Conservation (phyloP, 2,888 invertebrate species). For the Marronus borbonicus region DNA sequence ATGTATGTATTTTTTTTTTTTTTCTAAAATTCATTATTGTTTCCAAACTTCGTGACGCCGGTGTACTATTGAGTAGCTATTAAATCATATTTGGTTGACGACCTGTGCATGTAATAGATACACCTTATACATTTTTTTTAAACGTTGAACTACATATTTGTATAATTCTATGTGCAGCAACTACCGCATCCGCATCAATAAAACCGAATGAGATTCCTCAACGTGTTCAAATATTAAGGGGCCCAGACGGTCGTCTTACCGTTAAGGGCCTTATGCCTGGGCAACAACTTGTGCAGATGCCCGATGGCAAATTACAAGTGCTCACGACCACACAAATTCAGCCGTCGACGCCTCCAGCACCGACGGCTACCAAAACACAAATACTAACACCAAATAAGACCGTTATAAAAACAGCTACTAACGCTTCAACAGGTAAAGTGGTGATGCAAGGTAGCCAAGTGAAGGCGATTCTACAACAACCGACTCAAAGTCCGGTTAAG, state of each 20-base stretch:
- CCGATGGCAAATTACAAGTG: constrained; percentile 94
- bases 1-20: constrained; percentile 19
- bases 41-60: too few relatives aligned
- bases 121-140: not conserved
- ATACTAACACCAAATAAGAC: constrained; percentile 57
- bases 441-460: constrained; percentile 60
- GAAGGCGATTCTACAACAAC: constrained; percentile 58
- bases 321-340: constrained; percentile 77
- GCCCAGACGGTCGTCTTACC: constrained; percentile 92
- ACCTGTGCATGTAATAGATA: not conserved
- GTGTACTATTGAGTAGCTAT: too few relatives aligned
- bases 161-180: constrained; percentile 56
- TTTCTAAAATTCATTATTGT: constrained; percentile 11
- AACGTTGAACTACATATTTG: not conserved
- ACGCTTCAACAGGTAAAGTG: constrained; percentile 63
- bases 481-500: constrained; percentile 62
- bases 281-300: constrained; percentile 93
- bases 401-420: constrained; percentile 60
- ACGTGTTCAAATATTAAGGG: constrained; percentile 91
- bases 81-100: not conserved
- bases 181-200: constrained; percentile 55
- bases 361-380: constrained; percentile 62
- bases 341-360: constrained; percentile 69
- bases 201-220: constrained; percentile 72
- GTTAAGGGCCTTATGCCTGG: constrained; percentile 93